Percentiles rank a stretch among this genome's conserved stretches.
These are phyloP conservation scores for Microctenopoma steveboyesi DNA, from an alignment of 2,797 vertebrate species.

Conservation along the genomic window DNA sequence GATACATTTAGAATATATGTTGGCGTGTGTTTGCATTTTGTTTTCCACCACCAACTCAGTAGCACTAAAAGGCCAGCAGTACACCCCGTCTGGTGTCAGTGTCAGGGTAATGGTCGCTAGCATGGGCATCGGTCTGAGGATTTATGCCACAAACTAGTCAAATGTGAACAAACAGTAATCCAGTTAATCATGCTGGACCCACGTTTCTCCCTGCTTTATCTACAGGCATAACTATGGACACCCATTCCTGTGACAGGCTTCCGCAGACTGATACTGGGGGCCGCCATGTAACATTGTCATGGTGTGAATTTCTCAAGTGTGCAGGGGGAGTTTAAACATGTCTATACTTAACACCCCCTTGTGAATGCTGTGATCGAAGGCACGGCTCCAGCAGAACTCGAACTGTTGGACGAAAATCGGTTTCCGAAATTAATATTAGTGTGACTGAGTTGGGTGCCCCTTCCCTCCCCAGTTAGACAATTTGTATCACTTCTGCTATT, in stretches of 20 bases:
- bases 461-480: constrained; percentile 42
- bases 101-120: constrained; percentile 80
- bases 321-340: constrained; percentile 80
- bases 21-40: constrained; percentile 43
- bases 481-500: constrained; percentile 70
- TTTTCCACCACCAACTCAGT: constrained; percentile 40
- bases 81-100: constrained; percentile 68
- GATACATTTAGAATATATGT: constrained; percentile 61
- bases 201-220: constrained; percentile 86
- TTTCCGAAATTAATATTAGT: constrained; percentile 63
- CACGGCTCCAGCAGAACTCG: constrained; percentile 52
- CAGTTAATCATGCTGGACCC: constrained; percentile 87
- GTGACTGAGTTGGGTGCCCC: constrained; percentile 47
- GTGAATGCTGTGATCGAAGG: constrained; percentile 68
- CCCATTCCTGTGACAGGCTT: constrained; percentile 85
- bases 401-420: constrained; percentile 54
- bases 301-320: constrained; percentile 84
- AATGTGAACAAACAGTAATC: constrained; percentile 91
- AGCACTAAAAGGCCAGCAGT: constrained; percentile 43
- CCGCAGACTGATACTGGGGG: constrained; percentile 82
- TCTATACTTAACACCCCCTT: constrained; percentile 81
- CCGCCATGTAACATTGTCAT: constrained; percentile 77
- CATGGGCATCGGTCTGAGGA: constrained; percentile 84
- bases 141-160: constrained; percentile 93
- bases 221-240: constrained; percentile 81